These are phyloP conservation scores for Stichodactyla mertensii DNA, from an alignment of 64 coral and sea anemone species.

Conservation along the genomic window DNA sequence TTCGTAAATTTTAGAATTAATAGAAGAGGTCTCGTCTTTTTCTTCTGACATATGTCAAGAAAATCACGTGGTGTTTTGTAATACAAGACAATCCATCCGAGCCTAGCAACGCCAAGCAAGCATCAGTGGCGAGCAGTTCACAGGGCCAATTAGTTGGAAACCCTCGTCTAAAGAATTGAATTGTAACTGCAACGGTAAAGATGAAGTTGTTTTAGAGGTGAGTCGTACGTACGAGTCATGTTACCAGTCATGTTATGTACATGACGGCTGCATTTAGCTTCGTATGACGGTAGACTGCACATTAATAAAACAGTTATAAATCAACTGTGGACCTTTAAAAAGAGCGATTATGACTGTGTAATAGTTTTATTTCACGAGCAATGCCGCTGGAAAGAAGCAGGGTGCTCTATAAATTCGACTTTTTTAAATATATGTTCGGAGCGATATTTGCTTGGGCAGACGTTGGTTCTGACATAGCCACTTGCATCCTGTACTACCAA, in stretches of 20 bases:
- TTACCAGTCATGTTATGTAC: too few relatives aligned
- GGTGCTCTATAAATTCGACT: conserved; percentile 34
- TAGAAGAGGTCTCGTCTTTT: too few relatives aligned
- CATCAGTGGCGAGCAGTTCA: background rate
- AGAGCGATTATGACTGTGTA: background rate
- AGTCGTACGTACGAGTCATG: background rate
- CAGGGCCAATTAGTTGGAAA: background rate
- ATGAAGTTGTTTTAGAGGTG: background rate
- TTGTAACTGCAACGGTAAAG: background rate
- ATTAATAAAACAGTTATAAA: background rate
- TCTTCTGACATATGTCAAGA: background rate
- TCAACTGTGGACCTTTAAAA: background rate
- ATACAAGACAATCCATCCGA: conserved; percentile 8
- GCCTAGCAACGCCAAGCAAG: conserved; percentile 1
- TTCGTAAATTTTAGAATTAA: too few relatives aligned
- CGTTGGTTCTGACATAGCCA: conserved; percentile 45
- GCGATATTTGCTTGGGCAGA: conserved; percentile 29
- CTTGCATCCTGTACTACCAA: conserved; percentile 28
- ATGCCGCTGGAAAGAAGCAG: conserved; percentile 25
- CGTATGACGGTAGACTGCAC: background rate
- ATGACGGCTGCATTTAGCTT: background rate
- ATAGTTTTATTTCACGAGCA: background rate
- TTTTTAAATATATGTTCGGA: conserved; percentile 35
- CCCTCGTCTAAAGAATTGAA: background rate
- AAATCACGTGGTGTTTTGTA: background rate